These are phyloP conservation scores for Limnodromus scolopaceus DNA, from an alignment of 2,797 vertebrate species.

Conservation along the genomic window DNA sequence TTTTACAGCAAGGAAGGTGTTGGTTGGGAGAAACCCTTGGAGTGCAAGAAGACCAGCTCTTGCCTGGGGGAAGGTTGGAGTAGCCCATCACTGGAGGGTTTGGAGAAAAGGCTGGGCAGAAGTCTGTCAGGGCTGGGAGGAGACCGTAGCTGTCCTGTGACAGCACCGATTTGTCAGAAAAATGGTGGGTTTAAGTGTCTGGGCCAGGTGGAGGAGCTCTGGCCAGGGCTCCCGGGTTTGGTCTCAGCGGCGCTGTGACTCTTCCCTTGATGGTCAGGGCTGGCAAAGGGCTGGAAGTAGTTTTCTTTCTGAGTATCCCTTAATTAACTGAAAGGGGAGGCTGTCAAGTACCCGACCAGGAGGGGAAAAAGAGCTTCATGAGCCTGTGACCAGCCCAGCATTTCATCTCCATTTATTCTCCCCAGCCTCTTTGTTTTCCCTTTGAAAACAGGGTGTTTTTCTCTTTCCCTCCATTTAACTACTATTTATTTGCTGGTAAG, in stretches of 20 bases:
- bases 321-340: slow-evolving; percentile 44
- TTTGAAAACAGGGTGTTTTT: slow-evolving; percentile 48
- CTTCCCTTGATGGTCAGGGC: not conserved
- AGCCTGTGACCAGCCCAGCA: slow-evolving; percentile 1
- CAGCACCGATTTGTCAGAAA: not conserved
- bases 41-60: not conserved
- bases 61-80: not conserved
- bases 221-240: not conserved
- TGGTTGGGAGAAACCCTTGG: not conserved
- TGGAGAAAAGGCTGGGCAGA: not conserved
- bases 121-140: not conserved
- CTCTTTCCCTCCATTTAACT: slow-evolving; percentile 35
- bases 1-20: not conserved
- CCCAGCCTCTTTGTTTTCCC: slow-evolving; percentile 25
- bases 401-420: slow-evolving; percentile 2
- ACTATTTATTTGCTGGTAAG: slow-evolving; percentile 63
- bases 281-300: slow-evolving; percentile 20
- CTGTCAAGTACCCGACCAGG: not conserved
- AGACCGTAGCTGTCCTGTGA: not conserved
- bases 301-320: slow-evolving; percentile 36
- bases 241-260: not conserved
- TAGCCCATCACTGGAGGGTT: not conserved
- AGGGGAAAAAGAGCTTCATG: slow-evolving; percentile 6
- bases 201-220: not conserved
- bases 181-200: not conserved